Evolutionary conservation across 2,113 vertebrate species (phyloP).

Genomic region (Spea multiplicata): DNA sequence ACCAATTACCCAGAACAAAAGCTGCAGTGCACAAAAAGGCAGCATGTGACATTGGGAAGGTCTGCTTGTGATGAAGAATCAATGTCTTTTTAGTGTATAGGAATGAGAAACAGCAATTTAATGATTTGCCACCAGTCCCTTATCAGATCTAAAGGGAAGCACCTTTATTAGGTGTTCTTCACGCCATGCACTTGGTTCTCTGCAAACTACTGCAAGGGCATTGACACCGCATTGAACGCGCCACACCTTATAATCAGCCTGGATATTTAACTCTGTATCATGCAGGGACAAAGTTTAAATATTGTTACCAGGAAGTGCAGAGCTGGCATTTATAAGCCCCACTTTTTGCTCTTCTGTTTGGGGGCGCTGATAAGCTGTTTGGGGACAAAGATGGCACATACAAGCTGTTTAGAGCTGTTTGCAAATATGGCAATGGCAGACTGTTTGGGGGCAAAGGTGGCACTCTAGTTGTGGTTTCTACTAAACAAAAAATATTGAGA

Average conservation of each 20-base stretch:
- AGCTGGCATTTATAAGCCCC: too few relatives aligned
- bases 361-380: too few relatives aligned
- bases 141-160: slow-evolving; percentile 5
- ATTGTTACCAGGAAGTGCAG: too few relatives aligned
- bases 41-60: slow-evolving; percentile 14
- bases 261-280: background rate
- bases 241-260: background rate
- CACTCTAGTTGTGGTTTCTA: too few relatives aligned
- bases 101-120: slow-evolving; percentile 29
- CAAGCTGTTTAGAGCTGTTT: too few relatives aligned
- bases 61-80: slow-evolving; percentile 34
- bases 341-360: too few relatives aligned
- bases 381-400: too few relatives aligned
- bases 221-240: background rate
- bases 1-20: slow-evolving; percentile 34
- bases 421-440: too few relatives aligned
- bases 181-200: background rate
- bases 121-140: slow-evolving; percentile 7
- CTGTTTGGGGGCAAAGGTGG: too few relatives aligned
- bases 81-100: slow-evolving; percentile 30
- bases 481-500: too few relatives aligned
- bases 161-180: slow-evolving; percentile 7
- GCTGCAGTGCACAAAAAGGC: slow-evolving; percentile 9
- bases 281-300: too few relatives aligned
- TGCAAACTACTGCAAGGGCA: background rate